phyloP scores from a whole-genome alignment of 2,888 invertebrate genomes.

The Sialis lutaria region DNA sequence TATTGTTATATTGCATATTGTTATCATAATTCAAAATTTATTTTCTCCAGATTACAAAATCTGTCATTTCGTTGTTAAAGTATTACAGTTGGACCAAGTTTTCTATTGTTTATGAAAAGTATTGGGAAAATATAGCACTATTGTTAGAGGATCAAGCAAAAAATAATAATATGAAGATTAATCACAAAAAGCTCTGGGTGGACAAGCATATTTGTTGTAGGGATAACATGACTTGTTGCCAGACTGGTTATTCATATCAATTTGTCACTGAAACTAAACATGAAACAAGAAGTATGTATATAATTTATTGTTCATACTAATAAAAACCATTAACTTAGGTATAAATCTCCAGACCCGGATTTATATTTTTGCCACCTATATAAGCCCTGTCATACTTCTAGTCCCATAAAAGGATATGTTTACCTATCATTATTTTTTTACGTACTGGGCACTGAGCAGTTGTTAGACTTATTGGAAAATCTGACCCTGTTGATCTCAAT shows the following conservation, averaged over 20 bases:
- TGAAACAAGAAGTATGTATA: conserved; percentile 55
- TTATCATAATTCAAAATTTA: not conserved
- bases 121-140: conserved; percentile 66
- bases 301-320: not conserved
- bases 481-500: no score
- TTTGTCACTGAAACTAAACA: conserved; percentile 72
- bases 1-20: not conserved
- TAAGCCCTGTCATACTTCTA: no score
- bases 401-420: no score
- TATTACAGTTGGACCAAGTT: conserved; percentile 90
- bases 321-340: no score
- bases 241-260: conserved; percentile 65
- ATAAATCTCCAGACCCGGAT: no score
- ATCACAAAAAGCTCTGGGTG: conserved; percentile 51
- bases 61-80: no score
- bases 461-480: no score
- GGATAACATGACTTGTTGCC: conserved; percentile 56
- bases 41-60: no score
- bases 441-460: no score
- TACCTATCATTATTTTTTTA: no score
- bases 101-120: conserved; percentile 69
- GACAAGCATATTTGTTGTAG: conserved; percentile 65
- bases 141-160: conserved; percentile 62
- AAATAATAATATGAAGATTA: conserved; percentile 66
- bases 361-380: no score